phyloP scores from a whole-genome alignment of 2,797 vertebrate species.

The Mormyrops attenuatus region DNA sequence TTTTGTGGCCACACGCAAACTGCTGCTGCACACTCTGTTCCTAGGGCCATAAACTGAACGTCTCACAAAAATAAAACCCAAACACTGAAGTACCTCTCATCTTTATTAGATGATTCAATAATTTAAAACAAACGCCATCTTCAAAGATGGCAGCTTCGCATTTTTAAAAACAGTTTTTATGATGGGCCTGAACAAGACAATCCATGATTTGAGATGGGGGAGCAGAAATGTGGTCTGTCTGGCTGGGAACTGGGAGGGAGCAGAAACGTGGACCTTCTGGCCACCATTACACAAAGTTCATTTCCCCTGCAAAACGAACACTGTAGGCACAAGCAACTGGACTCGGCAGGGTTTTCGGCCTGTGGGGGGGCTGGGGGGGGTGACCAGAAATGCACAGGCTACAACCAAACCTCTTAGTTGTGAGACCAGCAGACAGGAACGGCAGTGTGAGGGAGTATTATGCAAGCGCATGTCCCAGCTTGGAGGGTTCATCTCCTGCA shows the following conservation, averaged over 20 bases:
- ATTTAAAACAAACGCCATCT: neutral
- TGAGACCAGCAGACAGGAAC: neutral
- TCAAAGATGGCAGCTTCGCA: neutral
- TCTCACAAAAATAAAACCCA: neutral
- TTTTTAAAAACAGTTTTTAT: neutral
- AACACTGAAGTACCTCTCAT: neutral
- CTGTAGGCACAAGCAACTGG: neutral
- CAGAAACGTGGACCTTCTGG: neutral
- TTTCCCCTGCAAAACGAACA: neutral
- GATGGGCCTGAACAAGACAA: neutral
- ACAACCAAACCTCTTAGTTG: constrained; percentile 23
- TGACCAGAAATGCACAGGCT: neutral
- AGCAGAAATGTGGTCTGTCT: neutral
- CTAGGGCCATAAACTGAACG: neutral
- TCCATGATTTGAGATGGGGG: neutral
- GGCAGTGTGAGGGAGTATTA: neutral
- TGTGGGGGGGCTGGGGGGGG: neutral
- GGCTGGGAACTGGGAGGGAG: neutral
- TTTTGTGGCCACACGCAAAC: neutral
- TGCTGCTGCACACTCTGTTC: neutral
- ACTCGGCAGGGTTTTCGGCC: neutral
- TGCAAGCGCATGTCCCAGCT: neutral
- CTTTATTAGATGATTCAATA: neutral
- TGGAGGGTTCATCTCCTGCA: neutral
- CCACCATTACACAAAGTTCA: neutral